These are phyloP conservation scores for Felis chaus DNA, from an alignment of 2,113 vertebrate species.

Conservation along the genomic window DNA sequence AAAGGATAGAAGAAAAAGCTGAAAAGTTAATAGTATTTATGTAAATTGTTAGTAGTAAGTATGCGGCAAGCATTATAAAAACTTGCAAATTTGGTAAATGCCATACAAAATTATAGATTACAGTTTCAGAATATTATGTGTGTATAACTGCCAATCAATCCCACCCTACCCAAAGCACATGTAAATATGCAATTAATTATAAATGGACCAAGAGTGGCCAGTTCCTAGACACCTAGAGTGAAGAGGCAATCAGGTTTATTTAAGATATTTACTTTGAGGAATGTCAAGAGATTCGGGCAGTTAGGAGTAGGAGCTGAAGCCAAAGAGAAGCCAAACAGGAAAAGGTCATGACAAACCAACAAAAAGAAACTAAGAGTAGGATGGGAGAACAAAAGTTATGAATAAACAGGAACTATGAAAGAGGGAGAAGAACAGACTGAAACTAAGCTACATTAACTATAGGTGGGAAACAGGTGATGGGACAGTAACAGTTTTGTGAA, in stretches of 20 bases:
- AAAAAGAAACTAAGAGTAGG: neutral
- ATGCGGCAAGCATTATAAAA: neutral
- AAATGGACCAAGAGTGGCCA: neutral
- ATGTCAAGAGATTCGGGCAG: neutral
- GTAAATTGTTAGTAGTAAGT: neutral
- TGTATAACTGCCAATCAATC: neutral
- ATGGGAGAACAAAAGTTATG: neutral
- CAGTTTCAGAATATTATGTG: neutral
- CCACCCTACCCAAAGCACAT: neutral
- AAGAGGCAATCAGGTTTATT: neutral
- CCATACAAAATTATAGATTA: neutral
- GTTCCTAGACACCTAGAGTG: neutral
- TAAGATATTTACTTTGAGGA: neutral
- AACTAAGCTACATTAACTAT: neutral
- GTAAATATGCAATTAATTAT: constrained; percentile 42
- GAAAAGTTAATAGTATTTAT: constrained; percentile 22
- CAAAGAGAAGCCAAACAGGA: neutral
- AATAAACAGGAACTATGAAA: neutral
- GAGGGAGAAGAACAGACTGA: neutral
- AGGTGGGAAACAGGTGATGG: neutral
- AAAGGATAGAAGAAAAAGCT: constrained; percentile 28
- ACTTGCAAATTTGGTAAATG: neutral
- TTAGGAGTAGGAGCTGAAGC: neutral
- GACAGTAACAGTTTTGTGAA: neutral
- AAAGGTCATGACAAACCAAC: neutral